These are phyloP conservation scores for Agonum fuliginosum DNA, from an alignment of 2,888 invertebrate genomes.

Conservation along the genomic window DNA sequence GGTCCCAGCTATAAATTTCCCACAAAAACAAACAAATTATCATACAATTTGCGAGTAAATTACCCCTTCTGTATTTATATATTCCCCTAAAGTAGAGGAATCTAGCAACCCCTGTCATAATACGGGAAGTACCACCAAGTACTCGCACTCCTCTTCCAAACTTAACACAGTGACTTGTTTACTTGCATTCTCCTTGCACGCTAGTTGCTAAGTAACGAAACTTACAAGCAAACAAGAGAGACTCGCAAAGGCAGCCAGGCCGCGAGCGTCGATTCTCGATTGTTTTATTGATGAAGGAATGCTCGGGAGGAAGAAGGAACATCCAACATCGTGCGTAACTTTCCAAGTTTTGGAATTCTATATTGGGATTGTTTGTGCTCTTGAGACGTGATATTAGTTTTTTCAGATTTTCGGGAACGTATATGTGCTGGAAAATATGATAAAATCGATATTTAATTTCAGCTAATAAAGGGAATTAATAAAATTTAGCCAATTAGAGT, in stretches of 20 bases:
- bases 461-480: slow-evolving; percentile 14
- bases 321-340: slow-evolving; percentile 1
- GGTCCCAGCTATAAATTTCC: too few species aligned
- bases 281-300: slow-evolving; percentile 31
- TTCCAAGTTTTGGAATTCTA: slow-evolving; percentile 36
- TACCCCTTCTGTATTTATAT: neutral
- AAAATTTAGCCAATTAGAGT: slow-evolving; percentile 8
- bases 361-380: slow-evolving; percentile 30
- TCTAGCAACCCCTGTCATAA: neutral
- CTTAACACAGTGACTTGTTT: slow-evolving; percentile 17
- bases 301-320: neutral
- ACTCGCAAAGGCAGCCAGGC: slow-evolving; percentile 22
- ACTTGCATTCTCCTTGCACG: slow-evolving; percentile 18
- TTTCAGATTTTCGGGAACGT: slow-evolving; percentile 22
- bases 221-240: slow-evolving; percentile 21
- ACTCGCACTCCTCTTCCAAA: neutral
- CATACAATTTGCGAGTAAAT: neutral
- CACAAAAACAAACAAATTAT: neutral
- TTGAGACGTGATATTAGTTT: slow-evolving; percentile 27
- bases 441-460: slow-evolving; percentile 27
- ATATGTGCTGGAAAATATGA: slow-evolving; percentile 20
- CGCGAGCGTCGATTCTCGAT: slow-evolving; percentile 23
- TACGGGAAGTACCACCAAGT: neutral
- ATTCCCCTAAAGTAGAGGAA: too few species aligned
- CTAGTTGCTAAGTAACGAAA: slow-evolving; percentile 33